Evolutionary conservation across 2,888 invertebrate species (phyloP).

Genomic region (Eudemis profundana): DNA sequence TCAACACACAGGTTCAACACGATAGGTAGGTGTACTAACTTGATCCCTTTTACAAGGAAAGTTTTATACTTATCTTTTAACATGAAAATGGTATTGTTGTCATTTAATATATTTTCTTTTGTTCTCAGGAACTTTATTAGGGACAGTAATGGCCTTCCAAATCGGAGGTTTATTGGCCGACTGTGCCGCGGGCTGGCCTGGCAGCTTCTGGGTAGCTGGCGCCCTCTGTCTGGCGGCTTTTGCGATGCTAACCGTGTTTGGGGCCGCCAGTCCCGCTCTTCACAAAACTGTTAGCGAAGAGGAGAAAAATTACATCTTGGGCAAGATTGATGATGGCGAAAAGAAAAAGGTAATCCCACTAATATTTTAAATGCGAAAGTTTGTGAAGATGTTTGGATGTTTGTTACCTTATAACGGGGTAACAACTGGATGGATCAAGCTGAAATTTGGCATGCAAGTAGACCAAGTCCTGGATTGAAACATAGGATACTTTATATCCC

Average conservation of each 20-base stretch:
- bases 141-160: slow-evolving; percentile 32
- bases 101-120: not conserved
- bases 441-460: too few relatives aligned
- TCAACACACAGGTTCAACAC: too few relatives aligned
- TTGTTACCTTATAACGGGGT: too few relatives aligned
- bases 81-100: too few relatives aligned
- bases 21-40: too few relatives aligned
- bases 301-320: slow-evolving; percentile 31
- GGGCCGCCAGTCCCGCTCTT: slow-evolving; percentile 11
- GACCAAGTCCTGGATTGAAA: too few relatives aligned
- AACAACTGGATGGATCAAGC: too few relatives aligned
- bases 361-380: not conserved
- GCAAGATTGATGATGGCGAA: not conserved
- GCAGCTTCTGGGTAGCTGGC: slow-evolving; percentile 26
- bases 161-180: slow-evolving; percentile 15
- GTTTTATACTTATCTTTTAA: too few relatives aligned
- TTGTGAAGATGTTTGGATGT: too few relatives aligned
- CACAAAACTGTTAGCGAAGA: slow-evolving; percentile 27
- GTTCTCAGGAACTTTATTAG: slow-evolving; percentile 22
- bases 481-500: too few relatives aligned
- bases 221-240: slow-evolving; percentile 5
- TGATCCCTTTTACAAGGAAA: too few relatives aligned
- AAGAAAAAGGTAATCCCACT: slow-evolving; percentile 11
- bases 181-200: slow-evolving; percentile 21
- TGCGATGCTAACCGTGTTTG: slow-evolving; percentile 17